Conservation (phyloP, 1,140 invertebrate genomes). For the Scaptomyza hsui region DNA sequence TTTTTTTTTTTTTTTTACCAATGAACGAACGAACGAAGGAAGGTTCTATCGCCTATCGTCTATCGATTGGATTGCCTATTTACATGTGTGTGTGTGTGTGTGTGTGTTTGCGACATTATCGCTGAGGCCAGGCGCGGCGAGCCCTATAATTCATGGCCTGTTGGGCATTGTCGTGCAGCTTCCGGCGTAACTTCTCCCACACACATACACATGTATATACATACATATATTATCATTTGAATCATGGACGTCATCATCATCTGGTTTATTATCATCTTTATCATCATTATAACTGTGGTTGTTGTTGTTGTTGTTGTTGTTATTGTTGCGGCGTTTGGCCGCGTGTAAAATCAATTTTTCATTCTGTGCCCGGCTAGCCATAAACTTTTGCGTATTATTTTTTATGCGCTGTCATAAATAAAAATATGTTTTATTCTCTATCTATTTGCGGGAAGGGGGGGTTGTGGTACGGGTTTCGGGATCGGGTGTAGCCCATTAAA, state of each 20-base stretch:
- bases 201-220: neutral
- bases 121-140: conserved; percentile 26
- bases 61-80: conserved; percentile 62
- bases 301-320: conserved; percentile 15
- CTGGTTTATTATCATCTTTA: conserved; percentile 38
- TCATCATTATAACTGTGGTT: conserved; percentile 30
- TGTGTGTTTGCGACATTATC: conserved; percentile 58
- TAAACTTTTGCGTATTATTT: conserved; percentile 77
- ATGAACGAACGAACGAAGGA: no score
- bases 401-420: conserved; percentile 75
- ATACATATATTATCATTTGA: conserved; percentile 40
- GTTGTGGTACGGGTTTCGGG: neutral
- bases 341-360: conserved; percentile 79
- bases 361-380: conserved; percentile 71
- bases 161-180: conserved; percentile 30
- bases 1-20: no score
- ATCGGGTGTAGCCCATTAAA: conserved; percentile 34
- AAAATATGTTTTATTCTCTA: conserved; percentile 69
- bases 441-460: conserved; percentile 2
- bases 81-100: conserved; percentile 34
- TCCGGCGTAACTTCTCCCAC: conserved; percentile 9
- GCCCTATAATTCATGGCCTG: conserved; percentile 62
- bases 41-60: conserved; percentile 23
- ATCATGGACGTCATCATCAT: conserved; percentile 32
- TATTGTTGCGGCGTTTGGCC: conserved; percentile 32